phyloP scores from a whole-genome alignment of 2,113 vertebrate genomes.

The Daubentonia madagascariensis region DNA sequence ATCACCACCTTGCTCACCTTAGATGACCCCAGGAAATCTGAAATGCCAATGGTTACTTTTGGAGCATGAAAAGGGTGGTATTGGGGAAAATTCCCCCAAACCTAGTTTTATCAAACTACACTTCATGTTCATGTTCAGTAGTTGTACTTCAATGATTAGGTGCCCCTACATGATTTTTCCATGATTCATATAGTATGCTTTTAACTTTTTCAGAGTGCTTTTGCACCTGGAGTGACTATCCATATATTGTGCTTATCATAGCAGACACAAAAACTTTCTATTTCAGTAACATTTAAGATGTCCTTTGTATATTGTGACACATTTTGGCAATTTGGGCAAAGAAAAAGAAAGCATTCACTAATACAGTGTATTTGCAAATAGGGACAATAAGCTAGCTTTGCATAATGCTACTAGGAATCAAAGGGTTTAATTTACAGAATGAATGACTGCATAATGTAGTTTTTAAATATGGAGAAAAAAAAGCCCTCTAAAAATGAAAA shows the following conservation, averaged over 20 bases:
- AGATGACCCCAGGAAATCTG: background rate
- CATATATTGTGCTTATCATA: background rate
- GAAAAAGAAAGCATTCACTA: conserved; percentile 63
- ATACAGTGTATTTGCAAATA: conserved; percentile 66
- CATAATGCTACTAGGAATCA: conserved; percentile 59
- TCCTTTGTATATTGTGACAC: conserved; percentile 51
- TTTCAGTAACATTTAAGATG: conserved; percentile 50
- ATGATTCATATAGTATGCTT: background rate
- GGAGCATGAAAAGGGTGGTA: background rate
- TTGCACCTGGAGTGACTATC: background rate
- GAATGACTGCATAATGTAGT: conserved; percentile 55
- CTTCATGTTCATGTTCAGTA: background rate
- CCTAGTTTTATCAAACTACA: background rate
- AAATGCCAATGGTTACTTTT: background rate
- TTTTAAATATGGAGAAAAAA: conserved; percentile 46
- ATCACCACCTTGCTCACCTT: background rate
- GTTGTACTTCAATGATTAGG: background rate
- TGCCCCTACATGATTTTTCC: background rate
- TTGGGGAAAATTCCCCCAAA: background rate
- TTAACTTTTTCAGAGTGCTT: conserved; percentile 1
- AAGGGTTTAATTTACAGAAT: conserved; percentile 69
- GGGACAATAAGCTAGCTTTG: conserved; percentile 57
- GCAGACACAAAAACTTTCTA: conserved; percentile 48
- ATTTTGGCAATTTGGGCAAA: conserved; percentile 56
- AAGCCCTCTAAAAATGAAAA: conserved; percentile 59